Base-by-base conservation (phyloP, 1,140 invertebrate genomes). In the Achroia grisella region DNA sequence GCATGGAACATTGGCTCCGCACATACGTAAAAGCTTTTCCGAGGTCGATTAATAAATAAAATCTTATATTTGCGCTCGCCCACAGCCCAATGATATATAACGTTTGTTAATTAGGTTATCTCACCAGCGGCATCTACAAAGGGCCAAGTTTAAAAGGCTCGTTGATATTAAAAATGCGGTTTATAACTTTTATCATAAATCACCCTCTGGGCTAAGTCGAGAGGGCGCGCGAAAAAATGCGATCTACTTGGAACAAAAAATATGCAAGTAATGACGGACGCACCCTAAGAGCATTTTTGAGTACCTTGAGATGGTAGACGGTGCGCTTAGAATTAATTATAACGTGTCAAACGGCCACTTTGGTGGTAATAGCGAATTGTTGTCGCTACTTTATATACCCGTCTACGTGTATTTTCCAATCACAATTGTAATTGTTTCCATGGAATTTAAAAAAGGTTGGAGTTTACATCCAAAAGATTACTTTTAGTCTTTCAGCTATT, bases 81-180 rank as follows among this genome's bases (percentile, higher is more conserved):
- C 52, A 57, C 61, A 59, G 50, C 32, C 64, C 67, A 69, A 62
- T 80, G 75, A 80, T 77, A 72, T 80, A 80, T 72, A 76, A 80
- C 65, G 60, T 81, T 76, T 78, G 73, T 82, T 85, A 85, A 85
- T 85, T 85, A 83, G 81, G 79, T 85, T 85, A 85, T 85, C 78
- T 75, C 47, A 8, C 40, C 15, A 54, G 63, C 80, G 80, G 80
- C 76, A 82, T 84, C 80, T 66, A 67, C 68, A 84, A 80, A 84
- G 71, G 71, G 59, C 52, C 39, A 48, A 34, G 53, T 55, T 78
- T 76, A 73, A 79, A 83, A 71, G 67, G 73, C 71, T 76, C 78
- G 75, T 83, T 82, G 73, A 78, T 81, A 85, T 85, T 78, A 82
- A 82, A 81, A 79, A 72, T 58, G 67, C 75, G 67, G 72, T 71